A percentile compares a stretch with the other conserved stretches of the same genome.
Conservation (phyloP, 2,797 vertebrate species). For the Orestias chungarensis region DNA sequence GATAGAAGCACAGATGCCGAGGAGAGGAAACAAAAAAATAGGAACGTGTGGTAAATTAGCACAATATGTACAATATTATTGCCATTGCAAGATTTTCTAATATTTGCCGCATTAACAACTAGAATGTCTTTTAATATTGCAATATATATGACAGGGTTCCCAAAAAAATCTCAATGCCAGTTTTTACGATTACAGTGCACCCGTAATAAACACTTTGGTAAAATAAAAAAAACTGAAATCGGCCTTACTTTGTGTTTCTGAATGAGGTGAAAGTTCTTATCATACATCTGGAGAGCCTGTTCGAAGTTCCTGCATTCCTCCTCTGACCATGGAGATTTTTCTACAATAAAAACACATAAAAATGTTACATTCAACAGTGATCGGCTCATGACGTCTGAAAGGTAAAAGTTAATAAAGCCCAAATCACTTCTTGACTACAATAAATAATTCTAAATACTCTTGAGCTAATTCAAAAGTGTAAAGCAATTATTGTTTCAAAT, state of each 20-base stretch:
- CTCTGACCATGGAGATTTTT: slow-evolving; percentile 94
- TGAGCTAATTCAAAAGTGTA: background rate
- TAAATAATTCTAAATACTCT: background rate
- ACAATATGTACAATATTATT: too few species aligned
- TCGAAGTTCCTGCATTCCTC: slow-evolving; percentile 98
- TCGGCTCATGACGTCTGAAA: background rate
- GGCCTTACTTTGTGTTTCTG: slow-evolving; percentile 95
- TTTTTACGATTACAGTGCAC: too few species aligned
- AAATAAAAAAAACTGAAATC: background rate
- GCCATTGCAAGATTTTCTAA: too few species aligned
- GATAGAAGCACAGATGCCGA: too few species aligned
- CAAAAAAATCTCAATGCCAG: too few species aligned
- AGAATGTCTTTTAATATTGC: too few species aligned
- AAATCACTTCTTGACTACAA: too few species aligned
- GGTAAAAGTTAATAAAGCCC: background rate
- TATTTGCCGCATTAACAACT: too few species aligned
- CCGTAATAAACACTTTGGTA: background rate
- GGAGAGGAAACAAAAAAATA: too few species aligned
- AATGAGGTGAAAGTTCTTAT: slow-evolving; percentile 98
- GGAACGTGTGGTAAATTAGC: too few species aligned
- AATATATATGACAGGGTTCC: too few species aligned
- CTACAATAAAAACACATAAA: slow-evolving; percentile 67
- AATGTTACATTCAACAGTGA: background rate
- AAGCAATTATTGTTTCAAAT: background rate
- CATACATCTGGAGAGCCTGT: slow-evolving; percentile 94